A percentile compares a stretch with the other conserved stretches of the same genome.
Evolutionary conservation across 2,888 invertebrate genomes (phyloP).

Genomic region (Drosophila atripex): DNA sequence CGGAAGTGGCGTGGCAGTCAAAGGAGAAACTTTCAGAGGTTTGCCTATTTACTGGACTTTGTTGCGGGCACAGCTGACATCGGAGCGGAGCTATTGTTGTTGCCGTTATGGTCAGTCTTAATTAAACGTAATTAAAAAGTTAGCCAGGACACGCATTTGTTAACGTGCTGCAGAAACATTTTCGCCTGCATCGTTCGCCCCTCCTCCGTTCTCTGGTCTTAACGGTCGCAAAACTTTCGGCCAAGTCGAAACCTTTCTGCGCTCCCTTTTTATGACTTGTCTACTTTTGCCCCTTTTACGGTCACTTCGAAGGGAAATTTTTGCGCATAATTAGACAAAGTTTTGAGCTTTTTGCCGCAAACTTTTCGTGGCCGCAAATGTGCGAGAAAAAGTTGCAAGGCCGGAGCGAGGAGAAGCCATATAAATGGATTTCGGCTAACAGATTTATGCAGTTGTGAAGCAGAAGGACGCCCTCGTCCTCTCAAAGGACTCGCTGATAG

Average conservation of each 20-base stretch:
- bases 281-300: slow-evolving; percentile 60
- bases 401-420: slow-evolving; percentile 15
- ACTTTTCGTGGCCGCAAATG: slow-evolving; percentile 64
- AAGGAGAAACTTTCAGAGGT: slow-evolving; percentile 44
- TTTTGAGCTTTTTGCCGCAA: slow-evolving; percentile 46
- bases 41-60: slow-evolving; percentile 54
- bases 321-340: slow-evolving; percentile 76
- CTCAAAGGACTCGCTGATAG: background rate
- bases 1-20: slow-evolving; percentile 6
- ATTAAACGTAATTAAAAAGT: slow-evolving; percentile 77
- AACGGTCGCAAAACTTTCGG: slow-evolving; percentile 53
- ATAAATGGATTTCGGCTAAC: slow-evolving; percentile 26
- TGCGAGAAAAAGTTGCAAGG: slow-evolving; percentile 42
- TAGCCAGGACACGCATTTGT: slow-evolving; percentile 66
- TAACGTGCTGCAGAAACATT: slow-evolving; percentile 46
- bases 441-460: slow-evolving; percentile 22
- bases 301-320: slow-evolving; percentile 67
- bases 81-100: slow-evolving; percentile 32
- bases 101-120: slow-evolving; percentile 50
- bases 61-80: slow-evolving; percentile 28
- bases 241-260: slow-evolving; percentile 55
- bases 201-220: slow-evolving; percentile 5
- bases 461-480: background rate
- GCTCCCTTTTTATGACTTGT: slow-evolving; percentile 57
- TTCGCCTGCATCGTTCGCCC: slow-evolving; percentile 25